These are phyloP conservation scores for Battus philenor DNA, from an alignment of 1,140 invertebrate genomes.

Conservation along the genomic window DNA sequence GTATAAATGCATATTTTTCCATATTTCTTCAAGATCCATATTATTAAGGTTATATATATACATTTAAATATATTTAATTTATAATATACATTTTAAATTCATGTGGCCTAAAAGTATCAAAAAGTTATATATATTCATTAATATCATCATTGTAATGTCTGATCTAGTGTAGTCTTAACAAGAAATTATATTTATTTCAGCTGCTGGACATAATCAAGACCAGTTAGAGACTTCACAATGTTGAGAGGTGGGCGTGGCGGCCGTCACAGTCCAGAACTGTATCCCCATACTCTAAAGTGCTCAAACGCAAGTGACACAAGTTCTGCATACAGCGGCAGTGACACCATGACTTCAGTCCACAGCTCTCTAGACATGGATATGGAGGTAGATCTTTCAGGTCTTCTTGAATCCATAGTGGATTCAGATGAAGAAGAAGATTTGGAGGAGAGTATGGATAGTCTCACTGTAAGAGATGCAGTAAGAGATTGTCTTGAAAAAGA, in stretches of 20 bases:
- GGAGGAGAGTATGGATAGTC: conserved; percentile 93
- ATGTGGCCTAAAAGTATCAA: too few species aligned
- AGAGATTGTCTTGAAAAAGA: conserved; percentile 98
- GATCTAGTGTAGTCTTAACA: too few species aligned
- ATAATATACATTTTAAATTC: too few species aligned
- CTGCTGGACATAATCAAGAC: conserved; percentile 43
- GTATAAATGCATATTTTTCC: too few species aligned
- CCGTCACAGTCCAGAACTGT: conserved; percentile 79
- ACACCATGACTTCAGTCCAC: conserved; percentile 96
- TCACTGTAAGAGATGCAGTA: conserved; percentile 94
- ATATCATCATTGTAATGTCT: too few species aligned
- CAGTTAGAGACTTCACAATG: conserved; percentile 68
- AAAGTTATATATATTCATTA: too few species aligned
- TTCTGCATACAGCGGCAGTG: conserved; percentile 95
- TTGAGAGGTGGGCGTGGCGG: conserved; percentile 75
- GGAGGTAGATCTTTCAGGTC: conserved; percentile 93
- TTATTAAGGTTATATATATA: too few species aligned
- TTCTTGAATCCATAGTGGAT: conserved; percentile 96
- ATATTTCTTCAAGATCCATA: too few species aligned
- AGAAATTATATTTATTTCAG: conserved; percentile 48
- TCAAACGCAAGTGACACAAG: conserved; percentile 96
- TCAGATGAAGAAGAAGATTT: conserved; percentile 96
- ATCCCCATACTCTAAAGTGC: conserved; percentile 90
- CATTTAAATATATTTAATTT: too few species aligned
- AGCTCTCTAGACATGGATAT: conserved; percentile 90